These are phyloP conservation scores for Anarhynchus alexandrinus DNA, from an alignment of 2,113 vertebrate species.

Conservation along the genomic window DNA sequence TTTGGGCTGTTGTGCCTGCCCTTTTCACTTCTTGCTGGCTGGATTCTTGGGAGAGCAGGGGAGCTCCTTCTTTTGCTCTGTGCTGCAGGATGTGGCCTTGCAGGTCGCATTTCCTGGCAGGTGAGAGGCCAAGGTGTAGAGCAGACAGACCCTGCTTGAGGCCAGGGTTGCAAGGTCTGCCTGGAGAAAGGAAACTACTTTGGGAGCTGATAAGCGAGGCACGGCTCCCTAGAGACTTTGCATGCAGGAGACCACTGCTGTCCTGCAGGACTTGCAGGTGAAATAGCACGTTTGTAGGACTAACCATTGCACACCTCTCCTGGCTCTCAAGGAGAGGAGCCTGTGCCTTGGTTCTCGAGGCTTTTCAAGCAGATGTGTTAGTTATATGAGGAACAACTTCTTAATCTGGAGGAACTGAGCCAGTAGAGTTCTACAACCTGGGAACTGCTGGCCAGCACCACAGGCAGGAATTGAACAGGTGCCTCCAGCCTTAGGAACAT, in stretches of 20 bases:
- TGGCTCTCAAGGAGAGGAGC: not conserved
- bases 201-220: not conserved
- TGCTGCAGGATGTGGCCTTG: not conserved
- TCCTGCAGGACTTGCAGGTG: not conserved
- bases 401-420: not conserved
- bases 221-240: not conserved
- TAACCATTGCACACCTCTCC: not conserved
- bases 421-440: not conserved
- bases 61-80: not conserved
- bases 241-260: not conserved
- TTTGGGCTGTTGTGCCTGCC: not conserved
- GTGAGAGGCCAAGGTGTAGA: not conserved
- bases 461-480: not conserved
- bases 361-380: not conserved
- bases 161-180: not conserved
- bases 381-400: not conserved
- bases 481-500: not conserved
- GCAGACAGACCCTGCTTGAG: not conserved
- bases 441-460: not conserved
- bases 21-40: not conserved
- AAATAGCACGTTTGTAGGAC: not conserved
- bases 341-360: not conserved
- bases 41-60: not conserved
- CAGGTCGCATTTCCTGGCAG: not conserved
- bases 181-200: not conserved